Conservation (phyloP, 2,888 invertebrate species). For the Camptogramma bilineatum region DNA sequence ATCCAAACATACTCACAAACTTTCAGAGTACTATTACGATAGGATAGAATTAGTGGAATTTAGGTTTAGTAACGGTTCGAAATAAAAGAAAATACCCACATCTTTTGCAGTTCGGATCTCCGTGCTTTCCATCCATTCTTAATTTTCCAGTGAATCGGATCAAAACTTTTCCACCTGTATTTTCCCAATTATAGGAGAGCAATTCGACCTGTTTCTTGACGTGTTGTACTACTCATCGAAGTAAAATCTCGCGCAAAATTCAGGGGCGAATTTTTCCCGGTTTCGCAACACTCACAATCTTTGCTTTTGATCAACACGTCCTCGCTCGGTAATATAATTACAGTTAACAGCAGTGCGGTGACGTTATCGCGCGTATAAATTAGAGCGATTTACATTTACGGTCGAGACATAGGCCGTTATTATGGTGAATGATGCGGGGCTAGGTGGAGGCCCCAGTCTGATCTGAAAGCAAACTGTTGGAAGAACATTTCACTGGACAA, state of each 20-base stretch:
- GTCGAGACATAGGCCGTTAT: slow-evolving; percentile 79
- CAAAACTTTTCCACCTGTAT: background rate
- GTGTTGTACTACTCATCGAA: background rate
- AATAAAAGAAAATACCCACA: too few species aligned
- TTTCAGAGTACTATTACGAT: too few species aligned
- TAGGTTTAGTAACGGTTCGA: too few species aligned
- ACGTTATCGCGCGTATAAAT: slow-evolving; percentile 85
- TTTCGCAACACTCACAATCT: slow-evolving; percentile 75
- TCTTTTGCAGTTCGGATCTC: background rate
- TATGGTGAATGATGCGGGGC: slow-evolving; percentile 81
- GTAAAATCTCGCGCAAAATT: slow-evolving; percentile 3
- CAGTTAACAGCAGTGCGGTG: slow-evolving; percentile 84
- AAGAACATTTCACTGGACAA: slow-evolving; percentile 17
- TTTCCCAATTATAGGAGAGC: background rate
- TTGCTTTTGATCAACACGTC: slow-evolving; percentile 84
- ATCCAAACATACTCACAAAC: too few species aligned
- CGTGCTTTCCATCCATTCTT: background rate
- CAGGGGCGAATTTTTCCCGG: slow-evolving; percentile 61
- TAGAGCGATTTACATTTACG: slow-evolving; percentile 84
- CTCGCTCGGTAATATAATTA: slow-evolving; percentile 84
- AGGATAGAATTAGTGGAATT: too few species aligned
- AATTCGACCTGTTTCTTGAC: background rate
- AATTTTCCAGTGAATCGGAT: background rate
- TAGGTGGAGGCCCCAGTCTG: slow-evolving; percentile 70
- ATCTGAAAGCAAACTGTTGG: slow-evolving; percentile 54